These are phyloP conservation scores for Prosapia bicincta DNA, from an alignment of 2,888 invertebrate species.

Conservation along the genomic window DNA sequence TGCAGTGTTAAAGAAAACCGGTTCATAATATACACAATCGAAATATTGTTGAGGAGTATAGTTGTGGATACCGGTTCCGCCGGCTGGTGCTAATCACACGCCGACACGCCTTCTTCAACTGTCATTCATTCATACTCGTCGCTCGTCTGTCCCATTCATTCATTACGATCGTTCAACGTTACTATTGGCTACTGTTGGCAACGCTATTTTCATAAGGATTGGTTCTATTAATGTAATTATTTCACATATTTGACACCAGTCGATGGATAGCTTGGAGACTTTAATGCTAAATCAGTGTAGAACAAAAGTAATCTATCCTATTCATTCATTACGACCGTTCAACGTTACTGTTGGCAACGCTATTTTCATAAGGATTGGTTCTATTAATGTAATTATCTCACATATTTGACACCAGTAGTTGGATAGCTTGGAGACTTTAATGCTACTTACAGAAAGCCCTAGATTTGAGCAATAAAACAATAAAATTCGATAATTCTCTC, in stretches of 20 bases:
- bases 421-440: no score
- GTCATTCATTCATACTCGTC: slow-evolving; percentile 25
- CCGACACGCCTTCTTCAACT: slow-evolving; percentile 25
- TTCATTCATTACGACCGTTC: slow-evolving; percentile 9
- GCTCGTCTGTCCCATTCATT: slow-evolving; percentile 5
- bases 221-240: no score
- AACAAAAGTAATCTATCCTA: no score
- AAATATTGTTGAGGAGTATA: slow-evolving; percentile 25
- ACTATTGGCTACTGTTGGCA: not conserved
- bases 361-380: not conserved
- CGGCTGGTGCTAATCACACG: slow-evolving; percentile 7
- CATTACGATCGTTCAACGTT: slow-evolving; percentile 4
- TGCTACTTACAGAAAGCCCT: no score
- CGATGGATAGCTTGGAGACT: no score
- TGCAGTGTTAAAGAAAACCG: slow-evolving; percentile 9
- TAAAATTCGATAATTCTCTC: no score
- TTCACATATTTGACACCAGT: no score
- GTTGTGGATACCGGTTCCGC: slow-evolving; percentile 22
- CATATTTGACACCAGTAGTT: no score
- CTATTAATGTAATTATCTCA: no score
- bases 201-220: not conserved
- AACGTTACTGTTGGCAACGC: not conserved
- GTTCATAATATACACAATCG: slow-evolving; percentile 20
- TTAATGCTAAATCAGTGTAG: no score
- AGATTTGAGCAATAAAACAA: no score